Evolutionary conservation across 2,888 invertebrate genomes (phyloP), one percentile per base, ranked within the genome.

Genomic region (Zygaena filipendulae): DNA sequence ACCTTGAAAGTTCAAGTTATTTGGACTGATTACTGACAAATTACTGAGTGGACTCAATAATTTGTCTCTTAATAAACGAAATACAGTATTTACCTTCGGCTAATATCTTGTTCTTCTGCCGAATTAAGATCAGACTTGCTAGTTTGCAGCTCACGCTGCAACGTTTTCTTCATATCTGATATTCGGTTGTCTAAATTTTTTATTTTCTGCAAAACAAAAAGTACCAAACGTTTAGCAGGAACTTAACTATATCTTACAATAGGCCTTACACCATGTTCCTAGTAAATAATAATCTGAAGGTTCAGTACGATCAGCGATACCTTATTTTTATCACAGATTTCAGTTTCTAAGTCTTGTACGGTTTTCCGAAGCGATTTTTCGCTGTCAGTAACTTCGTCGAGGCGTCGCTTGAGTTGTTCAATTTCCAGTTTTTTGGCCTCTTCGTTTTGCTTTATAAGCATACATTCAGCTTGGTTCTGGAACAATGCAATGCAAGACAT

Each of bases 111-210:
- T 49, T 77, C 80, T 31, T 79, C 79, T 1, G 85, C 85, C 2
- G 86, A 84, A 0, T 82, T 58, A 23, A 82, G 69, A 39, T 84
- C 83, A 2, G 80, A 71, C 42, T 84, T 85, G 45, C 81, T 85
- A 46, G 83, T 86, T 46, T 86, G 86, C 29, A 96, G 72, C 67
- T 96, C 95, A 39, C 90, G 84, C 55, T 96, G 95, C 27, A 96
- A 75, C 0, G 94, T 93, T 63, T 95, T 95, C 62, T 95, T 94
- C 83, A 96, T 87, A 56, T 96, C 95, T 11, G 87, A 84, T 59
- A 96, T 72, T 44, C 94, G 85, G 62, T 95, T 91, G 61, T 95
- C 93, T 49, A 95, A 84, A 10, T 91, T 87, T 75, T 92, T 92
- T 45, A 95, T 91, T 69, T 87, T 89, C 92, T 93, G 60, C 20